Evolutionary conservation across 1,140 invertebrate genomes (phyloP).

Genomic region (Scaptomyza hsui): DNA sequence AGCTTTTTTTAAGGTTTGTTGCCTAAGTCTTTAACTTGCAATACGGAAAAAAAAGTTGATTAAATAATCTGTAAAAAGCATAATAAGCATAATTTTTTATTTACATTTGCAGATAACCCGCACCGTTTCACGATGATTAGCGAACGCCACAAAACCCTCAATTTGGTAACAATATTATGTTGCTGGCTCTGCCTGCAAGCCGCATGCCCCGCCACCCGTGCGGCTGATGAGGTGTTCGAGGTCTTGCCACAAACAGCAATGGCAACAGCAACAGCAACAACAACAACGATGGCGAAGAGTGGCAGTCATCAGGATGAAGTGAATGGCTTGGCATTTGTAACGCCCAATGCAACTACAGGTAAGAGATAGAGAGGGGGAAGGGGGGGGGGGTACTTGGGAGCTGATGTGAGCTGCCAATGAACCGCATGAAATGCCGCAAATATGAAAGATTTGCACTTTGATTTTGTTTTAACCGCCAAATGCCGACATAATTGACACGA

Average conservation of each 20-base stretch:
- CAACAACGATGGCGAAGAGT: slow-evolving; percentile 48
- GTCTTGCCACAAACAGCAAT: slow-evolving; percentile 63
- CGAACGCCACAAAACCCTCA: slow-evolving; percentile 79
- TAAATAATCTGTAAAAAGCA: slow-evolving; percentile 55
- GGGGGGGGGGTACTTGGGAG: neutral
- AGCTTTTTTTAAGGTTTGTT: slow-evolving; percentile 40
- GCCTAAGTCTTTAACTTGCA: slow-evolving; percentile 39
- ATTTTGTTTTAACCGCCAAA: slow-evolving; percentile 68
- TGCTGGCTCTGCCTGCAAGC: slow-evolving; percentile 29
- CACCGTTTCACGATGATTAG: slow-evolving; percentile 74
- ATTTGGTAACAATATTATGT: slow-evolving; percentile 75
- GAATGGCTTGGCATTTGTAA: slow-evolving; percentile 54
- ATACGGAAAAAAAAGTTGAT: slow-evolving; percentile 20
- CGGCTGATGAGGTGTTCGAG: slow-evolving; percentile 61
- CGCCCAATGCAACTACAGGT: slow-evolving; percentile 70
- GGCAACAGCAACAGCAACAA: slow-evolving; percentile 22
- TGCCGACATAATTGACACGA: slow-evolving; percentile 74
- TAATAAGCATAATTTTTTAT: slow-evolving; percentile 46
- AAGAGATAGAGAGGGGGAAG: slow-evolving; percentile 19
- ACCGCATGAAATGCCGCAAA: slow-evolving; percentile 60
- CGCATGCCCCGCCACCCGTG: slow-evolving; percentile 33
- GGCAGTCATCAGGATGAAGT: slow-evolving; percentile 68
- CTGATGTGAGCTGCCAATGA: slow-evolving; percentile 34
- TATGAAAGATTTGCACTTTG: slow-evolving; percentile 80
- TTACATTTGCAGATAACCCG: slow-evolving; percentile 70